Evolutionary conservation across 1,140 invertebrate genomes (phyloP), one percentile per base, ranked within the genome.

Genomic region (Lordiphosa collinella): DNA sequence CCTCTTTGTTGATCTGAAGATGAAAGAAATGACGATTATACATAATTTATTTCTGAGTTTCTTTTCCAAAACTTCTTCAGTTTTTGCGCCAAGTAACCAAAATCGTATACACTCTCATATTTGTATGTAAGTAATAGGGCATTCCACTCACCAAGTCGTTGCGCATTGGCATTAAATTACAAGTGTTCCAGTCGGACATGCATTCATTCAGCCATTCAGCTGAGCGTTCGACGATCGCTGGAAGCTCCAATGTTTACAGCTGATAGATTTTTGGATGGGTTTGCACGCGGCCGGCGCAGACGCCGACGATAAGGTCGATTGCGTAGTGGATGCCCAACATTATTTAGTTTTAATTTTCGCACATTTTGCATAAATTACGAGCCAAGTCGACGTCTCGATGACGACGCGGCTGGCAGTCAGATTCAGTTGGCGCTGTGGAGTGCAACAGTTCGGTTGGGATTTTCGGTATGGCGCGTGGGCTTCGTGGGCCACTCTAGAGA

Each of bases 291-390:
- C 53, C 37, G 25, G 36, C 12, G 25, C 25, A 29, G 25, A 5
- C 25, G 25, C 25, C 25, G 25, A 8, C 25, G 25, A 29, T 29
- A 29, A 29, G 25, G 25, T 29, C 55, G 63, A 67, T 66, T 67
- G 62, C 64, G 66, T 73, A 37, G 47, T 64, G 51, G 51, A 66
- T 74, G 66, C 37, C 71, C 75, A 82, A 63, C 71, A 57, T 64
- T 82, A 82, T 82, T 84, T 72, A 76, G 72, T 64, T 72, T 80
- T 82, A 63, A 76, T 84, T 82, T 82, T 82, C 78, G 76, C 76
- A 82, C 78, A 76, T 82, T 82, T 76, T 76, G 76, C 78, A 82
- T 82, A 82, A 76, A 82, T 82, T 82, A 82, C 62, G 54, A 71
- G 54, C 29, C 70, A 51, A 60, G 66, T 46, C 32, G 32, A 13